Evolutionary conservation across 1,140 invertebrate genomes (phyloP).

Genomic region (Brachionus rubens): DNA sequence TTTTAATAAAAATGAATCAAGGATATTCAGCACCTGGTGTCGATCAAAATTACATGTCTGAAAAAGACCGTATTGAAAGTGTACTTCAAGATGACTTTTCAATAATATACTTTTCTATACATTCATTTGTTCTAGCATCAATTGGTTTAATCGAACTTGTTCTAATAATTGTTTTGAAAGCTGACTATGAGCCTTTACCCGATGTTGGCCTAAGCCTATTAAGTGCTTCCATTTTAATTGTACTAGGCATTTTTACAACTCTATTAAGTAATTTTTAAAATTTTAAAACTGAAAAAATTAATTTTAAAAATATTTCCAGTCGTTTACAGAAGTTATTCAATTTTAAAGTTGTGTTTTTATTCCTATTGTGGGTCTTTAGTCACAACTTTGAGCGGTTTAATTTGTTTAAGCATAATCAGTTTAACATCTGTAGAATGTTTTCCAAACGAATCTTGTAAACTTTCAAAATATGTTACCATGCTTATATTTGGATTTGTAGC

Average conservation of each 20-base stretch:
- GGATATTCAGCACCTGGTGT: too few relatives aligned
- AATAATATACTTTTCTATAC: neutral
- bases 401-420: neutral
- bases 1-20: too few relatives aligned
- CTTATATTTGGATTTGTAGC: neutral
- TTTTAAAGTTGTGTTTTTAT: slow-evolving; percentile 10
- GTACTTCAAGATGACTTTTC: neutral
- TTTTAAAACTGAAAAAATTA: neutral
- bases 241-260: neutral
- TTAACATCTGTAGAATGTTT: neutral
- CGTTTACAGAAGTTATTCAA: neutral
- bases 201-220: neutral
- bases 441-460: neutral
- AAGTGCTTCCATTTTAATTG: neutral
- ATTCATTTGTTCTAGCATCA: neutral
- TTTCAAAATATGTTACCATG: neutral
- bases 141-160: neutral
- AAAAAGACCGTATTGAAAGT: neutral
- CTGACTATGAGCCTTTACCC: neutral
- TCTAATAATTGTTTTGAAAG: neutral
- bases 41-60: neutral
- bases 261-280: neutral
- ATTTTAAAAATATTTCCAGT: neutral
- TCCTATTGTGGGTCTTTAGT: neutral
- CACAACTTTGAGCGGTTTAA: neutral